phyloP scores from a whole-genome alignment of 2,888 invertebrate genomes.

The Apotomis turbidana region DNA sequence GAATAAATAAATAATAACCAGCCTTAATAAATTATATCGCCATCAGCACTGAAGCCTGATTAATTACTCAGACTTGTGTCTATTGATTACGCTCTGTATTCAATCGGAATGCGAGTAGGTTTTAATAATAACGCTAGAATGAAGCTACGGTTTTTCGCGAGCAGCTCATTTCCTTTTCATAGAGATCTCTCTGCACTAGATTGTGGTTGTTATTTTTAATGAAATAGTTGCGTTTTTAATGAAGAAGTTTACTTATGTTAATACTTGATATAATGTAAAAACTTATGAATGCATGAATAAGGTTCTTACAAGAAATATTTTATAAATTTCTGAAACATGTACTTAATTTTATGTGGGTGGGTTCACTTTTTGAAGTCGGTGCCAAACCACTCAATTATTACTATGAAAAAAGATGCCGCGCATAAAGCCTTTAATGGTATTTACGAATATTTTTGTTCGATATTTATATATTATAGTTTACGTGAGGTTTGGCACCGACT shows the following conservation, averaged over 20 bases:
- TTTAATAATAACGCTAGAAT: conserved; percentile 12
- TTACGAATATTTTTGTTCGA: no score
- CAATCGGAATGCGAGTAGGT: conserved; percentile 10
- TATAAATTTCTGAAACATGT: no score
- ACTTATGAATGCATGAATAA: no score
- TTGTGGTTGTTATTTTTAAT: neutral
- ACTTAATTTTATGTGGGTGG: no score
- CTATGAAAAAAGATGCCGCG: no score
- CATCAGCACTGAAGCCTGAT: conserved; percentile 6
- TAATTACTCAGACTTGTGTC: conserved; percentile 21
- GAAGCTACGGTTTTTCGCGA: conserved; percentile 1
- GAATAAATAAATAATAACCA: no score
- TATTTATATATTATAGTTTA: no score
- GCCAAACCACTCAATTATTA: no score
- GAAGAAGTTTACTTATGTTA: neutral
- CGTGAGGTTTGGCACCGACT: no score
- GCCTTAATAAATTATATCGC: conserved; percentile 1
- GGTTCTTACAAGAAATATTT: no score
- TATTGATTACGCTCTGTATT: conserved; percentile 18
- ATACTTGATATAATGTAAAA: neutral
- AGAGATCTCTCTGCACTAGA: conserved; percentile 3
- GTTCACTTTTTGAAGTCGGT: no score
- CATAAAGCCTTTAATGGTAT: no score
- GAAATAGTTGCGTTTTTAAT: neutral
- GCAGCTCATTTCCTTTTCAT: conserved; percentile 18